Evolutionary conservation across 2,888 invertebrate genomes (phyloP), one percentile per base, ranked within the genome.

Genomic region (Rhaphigaster nebulosa): DNA sequence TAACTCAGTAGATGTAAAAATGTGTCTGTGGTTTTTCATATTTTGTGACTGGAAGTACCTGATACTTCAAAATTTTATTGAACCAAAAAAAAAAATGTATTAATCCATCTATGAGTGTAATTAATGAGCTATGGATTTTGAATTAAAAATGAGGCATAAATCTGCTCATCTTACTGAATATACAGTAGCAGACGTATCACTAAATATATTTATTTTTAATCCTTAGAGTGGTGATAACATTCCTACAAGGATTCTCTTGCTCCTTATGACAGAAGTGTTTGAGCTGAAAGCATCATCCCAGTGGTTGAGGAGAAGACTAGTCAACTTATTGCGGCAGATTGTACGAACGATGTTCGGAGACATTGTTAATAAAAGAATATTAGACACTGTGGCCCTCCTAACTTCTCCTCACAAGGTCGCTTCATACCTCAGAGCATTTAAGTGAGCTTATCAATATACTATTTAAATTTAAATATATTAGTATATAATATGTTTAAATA

Each of bases 331-430:
- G 38, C 94, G 97, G 34, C 97, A 97, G 94, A 96, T 98, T 90
- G 95, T 97, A 88, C 95, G 97, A 92, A 96, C 97, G 34, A 96
- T 97, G 95, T 96, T 97, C 93, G 97, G 97, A 38, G 97, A 97
- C 93, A 96, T 96, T 92, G 97, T 97, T 70, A 98, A 97, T 94
- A 94, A 98, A 93, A 96, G 97, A 93, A 98, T 98, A 91, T 95
- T 98, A 90, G 98, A 98, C 93, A 96, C 97, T 93, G 98, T 98
- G 2, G 96, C 97, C 45, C 96, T 96, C 92, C 94, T 98, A 93
- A 98, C 98, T 0, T 97, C 98, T 92, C 97, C 98, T 0, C 96
- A 97, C 92, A 97, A 97, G 93, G 97, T 98, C 87, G 97, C 98
- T 1, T 97, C 97, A 93, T 98, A 98, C 94, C 95, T 98, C 91